Conservation (phyloP, 2,888 invertebrate species). For the Tinea pellionella region DNA sequence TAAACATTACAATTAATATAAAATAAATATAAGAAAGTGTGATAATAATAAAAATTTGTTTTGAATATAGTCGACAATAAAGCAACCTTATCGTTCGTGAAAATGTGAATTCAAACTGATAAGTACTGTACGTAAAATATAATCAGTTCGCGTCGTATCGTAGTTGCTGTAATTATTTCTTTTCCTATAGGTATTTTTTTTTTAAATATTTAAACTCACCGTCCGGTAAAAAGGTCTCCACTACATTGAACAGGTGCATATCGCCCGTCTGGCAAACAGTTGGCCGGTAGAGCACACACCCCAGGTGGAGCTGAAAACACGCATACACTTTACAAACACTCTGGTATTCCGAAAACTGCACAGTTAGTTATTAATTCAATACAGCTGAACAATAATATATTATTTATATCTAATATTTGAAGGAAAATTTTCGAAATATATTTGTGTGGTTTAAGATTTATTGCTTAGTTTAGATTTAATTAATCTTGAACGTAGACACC, state of each 20-base stretch:
- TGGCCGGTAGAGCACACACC: constrained; percentile 33
- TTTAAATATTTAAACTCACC: constrained; percentile 38
- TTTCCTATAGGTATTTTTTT: not conserved
- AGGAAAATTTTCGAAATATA: not conserved
- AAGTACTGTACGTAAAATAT: not conserved
- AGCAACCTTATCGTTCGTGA: not conserved
- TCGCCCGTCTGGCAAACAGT: constrained; percentile 67
- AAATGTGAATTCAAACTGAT: not conserved
- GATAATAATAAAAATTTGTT: not conserved
- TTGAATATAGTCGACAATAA: not conserved
- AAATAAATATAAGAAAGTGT: not conserved
- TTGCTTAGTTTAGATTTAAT: not conserved
- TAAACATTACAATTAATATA: not conserved
- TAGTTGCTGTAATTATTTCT: too few relatives aligned
- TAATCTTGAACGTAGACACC: not conserved
- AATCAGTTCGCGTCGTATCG: not conserved
- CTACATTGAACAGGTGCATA: constrained; percentile 76
- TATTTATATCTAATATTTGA: not conserved
- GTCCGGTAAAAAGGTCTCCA: constrained; percentile 70
- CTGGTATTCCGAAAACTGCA: too few relatives aligned
- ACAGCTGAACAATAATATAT: not conserved
- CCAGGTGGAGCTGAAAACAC: constrained; percentile 10
- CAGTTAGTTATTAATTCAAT: too few relatives aligned
- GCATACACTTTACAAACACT: not conserved
- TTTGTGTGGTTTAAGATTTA: not conserved